Conservation (phyloP, 2,113 vertebrate species). For the Vulpes ferrilata region DNA sequence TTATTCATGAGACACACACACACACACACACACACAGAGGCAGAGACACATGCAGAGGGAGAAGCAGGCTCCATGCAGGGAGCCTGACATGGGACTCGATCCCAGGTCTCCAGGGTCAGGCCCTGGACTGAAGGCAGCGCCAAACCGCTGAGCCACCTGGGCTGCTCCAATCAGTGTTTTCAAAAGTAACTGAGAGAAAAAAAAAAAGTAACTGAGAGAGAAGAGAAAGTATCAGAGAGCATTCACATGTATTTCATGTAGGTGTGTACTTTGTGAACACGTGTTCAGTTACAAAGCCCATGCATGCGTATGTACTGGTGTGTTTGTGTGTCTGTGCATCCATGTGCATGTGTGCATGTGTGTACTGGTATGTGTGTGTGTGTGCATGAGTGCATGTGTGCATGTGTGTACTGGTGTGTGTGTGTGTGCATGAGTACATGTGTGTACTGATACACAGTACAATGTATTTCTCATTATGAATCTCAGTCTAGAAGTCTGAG, state of each 20-base stretch:
- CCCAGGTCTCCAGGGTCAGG: too few species aligned
- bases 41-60: too few species aligned
- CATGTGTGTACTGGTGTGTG: neutral
- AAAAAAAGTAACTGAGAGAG: neutral
- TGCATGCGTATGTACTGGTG: neutral
- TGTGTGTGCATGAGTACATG: too few species aligned
- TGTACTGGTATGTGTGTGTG: neutral
- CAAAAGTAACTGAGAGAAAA: neutral
- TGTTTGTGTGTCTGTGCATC: neutral
- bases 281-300: neutral
- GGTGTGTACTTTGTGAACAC: neutral
- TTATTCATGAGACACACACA: too few species aligned
- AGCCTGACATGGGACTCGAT: too few species aligned
- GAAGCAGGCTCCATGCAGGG: too few species aligned
- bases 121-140: too few species aligned
- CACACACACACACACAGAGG: too few species aligned
- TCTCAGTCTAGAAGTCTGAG: neutral
- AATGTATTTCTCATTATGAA: neutral
- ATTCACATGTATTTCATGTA: neutral
- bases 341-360: too few species aligned
- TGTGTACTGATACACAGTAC: neutral
- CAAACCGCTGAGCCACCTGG: too few species aligned
- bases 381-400: neutral
- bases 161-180: neutral
- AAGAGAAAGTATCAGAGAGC: neutral